These are phyloP conservation scores for Ophiodon elongatus DNA, from an alignment of 2,113 vertebrate species.

Conservation along the genomic window DNA sequence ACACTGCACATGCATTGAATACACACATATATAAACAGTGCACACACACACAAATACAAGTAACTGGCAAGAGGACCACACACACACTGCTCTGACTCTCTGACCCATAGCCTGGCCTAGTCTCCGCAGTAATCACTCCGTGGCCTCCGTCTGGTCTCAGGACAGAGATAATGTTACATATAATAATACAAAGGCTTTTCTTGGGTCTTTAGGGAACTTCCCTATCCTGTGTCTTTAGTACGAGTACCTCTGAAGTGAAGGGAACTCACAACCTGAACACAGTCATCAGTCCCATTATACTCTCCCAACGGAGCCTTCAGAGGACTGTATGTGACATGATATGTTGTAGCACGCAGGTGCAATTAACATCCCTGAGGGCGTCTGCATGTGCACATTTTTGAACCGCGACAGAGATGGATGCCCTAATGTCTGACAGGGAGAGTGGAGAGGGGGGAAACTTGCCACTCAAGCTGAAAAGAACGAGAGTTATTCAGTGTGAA, in stretches of 20 bases:
- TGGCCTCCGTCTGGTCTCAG: slow-evolving; percentile 53
- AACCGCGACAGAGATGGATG: slow-evolving; percentile 39
- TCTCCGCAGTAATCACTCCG: slow-evolving; percentile 49
- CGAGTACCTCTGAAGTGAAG: slow-evolving; percentile 34
- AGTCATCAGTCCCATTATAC: slow-evolving; percentile 67
- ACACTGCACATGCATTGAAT: slow-evolving; percentile 50
- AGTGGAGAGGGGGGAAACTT: slow-evolving; percentile 7
- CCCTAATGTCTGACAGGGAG: slow-evolving; percentile 13
- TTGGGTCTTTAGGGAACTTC: slow-evolving; percentile 65
- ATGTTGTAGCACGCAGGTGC: slow-evolving; percentile 51
- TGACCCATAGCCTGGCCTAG: slow-evolving; percentile 59
- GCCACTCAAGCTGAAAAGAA: slow-evolving; percentile 18
- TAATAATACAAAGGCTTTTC: slow-evolving; percentile 71
- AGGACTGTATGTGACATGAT: slow-evolving; percentile 50
- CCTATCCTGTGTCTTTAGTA: slow-evolving; percentile 42
- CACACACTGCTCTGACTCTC: slow-evolving; percentile 67
- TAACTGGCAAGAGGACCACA: slow-evolving; percentile 68
- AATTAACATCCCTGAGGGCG: slow-evolving; percentile 42
- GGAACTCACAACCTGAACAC: slow-evolving; percentile 59
- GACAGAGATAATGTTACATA: slow-evolving; percentile 68
- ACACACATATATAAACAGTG: slow-evolving; percentile 43
- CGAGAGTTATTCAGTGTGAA: slow-evolving; percentile 11
- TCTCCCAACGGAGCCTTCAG: slow-evolving; percentile 50
- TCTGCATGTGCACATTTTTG: slow-evolving; percentile 45
- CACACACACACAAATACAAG: slow-evolving; percentile 49